A percentile compares a stretch with the other conserved stretches of the same genome.
Evolutionary conservation across 2,888 invertebrate species (phyloP).

Genomic region (Notodromas monacha): DNA sequence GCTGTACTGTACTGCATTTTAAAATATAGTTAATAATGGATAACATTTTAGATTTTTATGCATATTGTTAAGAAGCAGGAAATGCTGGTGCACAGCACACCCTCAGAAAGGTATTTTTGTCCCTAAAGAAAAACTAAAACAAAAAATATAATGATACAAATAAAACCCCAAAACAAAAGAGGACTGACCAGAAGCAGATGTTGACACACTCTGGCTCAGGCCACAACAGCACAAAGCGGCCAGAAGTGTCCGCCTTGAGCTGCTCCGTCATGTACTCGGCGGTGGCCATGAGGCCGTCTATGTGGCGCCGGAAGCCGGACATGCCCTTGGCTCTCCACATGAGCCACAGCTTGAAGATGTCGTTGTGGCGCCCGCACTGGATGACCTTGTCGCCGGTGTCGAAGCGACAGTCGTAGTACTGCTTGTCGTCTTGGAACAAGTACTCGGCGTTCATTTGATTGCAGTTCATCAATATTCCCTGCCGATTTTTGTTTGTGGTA

Average conservation of each 20-base stretch:
- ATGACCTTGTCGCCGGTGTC: slow-evolving; percentile 98
- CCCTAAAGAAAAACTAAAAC: no score
- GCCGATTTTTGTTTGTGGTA: no score
- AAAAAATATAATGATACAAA: no score
- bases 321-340: slow-evolving; percentile 97
- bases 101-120: no score
- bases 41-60: no score
- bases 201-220: slow-evolving; percentile 75
- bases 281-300: slow-evolving; percentile 74
- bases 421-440: slow-evolving; percentile 94
- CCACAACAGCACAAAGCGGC: slow-evolving; percentile 48
- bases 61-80: no score
- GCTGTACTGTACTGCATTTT: no score
- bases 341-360: slow-evolving; percentile 95
- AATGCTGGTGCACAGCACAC: no score
- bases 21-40: no score
- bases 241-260: slow-evolving; percentile 34
- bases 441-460: slow-evolving; percentile 40
- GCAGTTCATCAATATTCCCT: slow-evolving; percentile 1
- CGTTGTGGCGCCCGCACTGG: slow-evolving; percentile 94
- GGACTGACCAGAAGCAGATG: slow-evolving; percentile 95
- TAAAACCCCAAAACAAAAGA: no score
- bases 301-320: slow-evolving; percentile 78
- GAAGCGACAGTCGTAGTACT: slow-evolving; percentile 75
- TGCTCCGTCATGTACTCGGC: slow-evolving; percentile 44